phyloP scores from a whole-genome alignment of 2,797 vertebrate genomes.

The Clangula hyemalis region DNA sequence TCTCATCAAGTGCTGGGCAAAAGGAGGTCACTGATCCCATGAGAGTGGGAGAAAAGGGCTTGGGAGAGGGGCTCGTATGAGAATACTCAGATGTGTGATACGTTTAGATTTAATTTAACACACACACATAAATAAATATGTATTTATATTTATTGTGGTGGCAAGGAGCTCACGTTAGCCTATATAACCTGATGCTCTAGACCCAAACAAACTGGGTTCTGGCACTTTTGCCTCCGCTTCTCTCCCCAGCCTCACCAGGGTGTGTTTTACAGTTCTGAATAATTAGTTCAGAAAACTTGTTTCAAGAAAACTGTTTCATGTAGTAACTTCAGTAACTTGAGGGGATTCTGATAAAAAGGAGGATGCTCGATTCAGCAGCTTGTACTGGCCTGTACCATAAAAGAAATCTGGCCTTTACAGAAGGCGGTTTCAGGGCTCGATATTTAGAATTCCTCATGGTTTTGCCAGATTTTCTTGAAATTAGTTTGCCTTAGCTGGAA shows the following conservation, averaged over 20 bases:
- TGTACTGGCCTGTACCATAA: slow-evolving; percentile 11
- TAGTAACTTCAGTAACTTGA: background rate
- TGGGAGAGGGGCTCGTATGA: background rate
- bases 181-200: background rate
- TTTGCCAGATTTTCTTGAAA: slow-evolving; percentile 12
- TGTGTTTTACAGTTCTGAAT: background rate
- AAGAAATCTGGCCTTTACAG: background rate
- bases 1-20: background rate
- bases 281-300: background rate
- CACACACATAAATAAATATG: too few species aligned
- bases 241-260: background rate
- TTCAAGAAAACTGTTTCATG: background rate
- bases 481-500: background rate
- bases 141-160: background rate
- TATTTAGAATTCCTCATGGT: background rate
- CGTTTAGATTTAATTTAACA: too few species aligned
- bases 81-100: rapidly evolving
- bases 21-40: background rate
- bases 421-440: background rate
- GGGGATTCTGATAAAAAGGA: slow-evolving; percentile 15
- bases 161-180: background rate
- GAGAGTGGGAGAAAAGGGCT: too few species aligned
- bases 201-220: background rate
- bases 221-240: background rate
- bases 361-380: background rate